Percentiles rank a stretch among this genome's conserved stretches.
These are phyloP conservation scores for Sinhomidia bicolor DNA, from an alignment of 2,888 invertebrate genomes.

Conservation along the genomic window DNA sequence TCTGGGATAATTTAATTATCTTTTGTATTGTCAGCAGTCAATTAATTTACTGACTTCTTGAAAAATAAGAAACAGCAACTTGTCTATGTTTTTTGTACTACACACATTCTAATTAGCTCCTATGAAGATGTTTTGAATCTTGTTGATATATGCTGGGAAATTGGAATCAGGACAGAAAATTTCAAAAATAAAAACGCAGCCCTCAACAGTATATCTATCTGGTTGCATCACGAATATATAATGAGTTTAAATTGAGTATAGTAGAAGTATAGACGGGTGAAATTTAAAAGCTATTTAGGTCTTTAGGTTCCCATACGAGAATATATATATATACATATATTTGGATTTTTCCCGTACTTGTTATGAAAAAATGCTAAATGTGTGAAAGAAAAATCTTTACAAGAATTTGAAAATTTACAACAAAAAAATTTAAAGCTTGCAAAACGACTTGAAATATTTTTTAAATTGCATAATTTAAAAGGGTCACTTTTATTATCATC, in stretches of 20 bases:
- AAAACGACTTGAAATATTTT: not conserved
- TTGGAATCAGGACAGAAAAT: constrained; percentile 10
- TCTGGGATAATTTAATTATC: constrained; percentile 36
- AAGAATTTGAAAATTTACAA: not conserved
- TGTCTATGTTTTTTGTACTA: not conserved
- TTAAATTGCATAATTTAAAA: not conserved
- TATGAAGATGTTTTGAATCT: constrained; percentile 9
- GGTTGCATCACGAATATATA: not conserved
- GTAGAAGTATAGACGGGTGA: not conserved
- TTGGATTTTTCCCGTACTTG: not conserved
- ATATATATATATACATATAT: not conserved
- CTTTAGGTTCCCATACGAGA: constrained; percentile 34
- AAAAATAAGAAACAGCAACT: not conserved
- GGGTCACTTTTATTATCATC: not conserved
- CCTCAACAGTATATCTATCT: not conserved
- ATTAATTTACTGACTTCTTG: constrained; percentile 39
- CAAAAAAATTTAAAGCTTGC: not conserved
- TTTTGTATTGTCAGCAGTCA: constrained; percentile 54
- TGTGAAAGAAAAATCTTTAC: not conserved
- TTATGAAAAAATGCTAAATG: not conserved
- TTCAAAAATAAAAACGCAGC: not conserved
- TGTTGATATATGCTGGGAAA: constrained; percentile 3
- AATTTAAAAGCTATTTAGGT: constrained; percentile 43
- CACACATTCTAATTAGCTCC: not conserved
- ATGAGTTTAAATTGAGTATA: not conserved